These are phyloP conservation scores for Synodontis membranacea DNA, from an alignment of 2,113 vertebrate species.

Conservation along the genomic window DNA sequence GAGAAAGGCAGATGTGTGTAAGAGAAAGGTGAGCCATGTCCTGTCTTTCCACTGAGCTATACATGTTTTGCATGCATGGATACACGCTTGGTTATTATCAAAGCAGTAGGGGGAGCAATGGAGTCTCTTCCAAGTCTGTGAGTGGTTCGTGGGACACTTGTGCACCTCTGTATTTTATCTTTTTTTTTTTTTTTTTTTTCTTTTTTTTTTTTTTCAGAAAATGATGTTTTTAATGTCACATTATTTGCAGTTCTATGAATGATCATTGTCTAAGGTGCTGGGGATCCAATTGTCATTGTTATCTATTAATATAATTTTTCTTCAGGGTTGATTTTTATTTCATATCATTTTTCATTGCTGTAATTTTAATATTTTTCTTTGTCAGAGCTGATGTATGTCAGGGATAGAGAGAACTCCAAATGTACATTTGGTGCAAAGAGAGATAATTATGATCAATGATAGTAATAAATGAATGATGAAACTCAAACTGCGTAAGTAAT, in stretches of 20 bases:
- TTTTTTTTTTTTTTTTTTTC: slow-evolving; percentile 42
- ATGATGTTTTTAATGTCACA: slow-evolving; percentile 46
- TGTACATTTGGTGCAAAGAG: slow-evolving; percentile 56
- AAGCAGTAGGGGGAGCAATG: slow-evolving; percentile 22
- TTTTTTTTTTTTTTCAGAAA: slow-evolving; percentile 41
- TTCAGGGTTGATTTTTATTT: slow-evolving; percentile 62
- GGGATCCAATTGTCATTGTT: slow-evolving; percentile 59
- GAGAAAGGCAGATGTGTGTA: slow-evolving; percentile 16
- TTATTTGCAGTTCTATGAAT: slow-evolving; percentile 57
- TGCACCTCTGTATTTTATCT: slow-evolving; percentile 52
- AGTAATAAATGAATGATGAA: slow-evolving; percentile 62
- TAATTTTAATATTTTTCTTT: slow-evolving; percentile 57
- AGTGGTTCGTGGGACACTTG: slow-evolving; percentile 51
- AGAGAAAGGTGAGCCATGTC: not conserved
- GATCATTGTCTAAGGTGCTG: slow-evolving; percentile 62
- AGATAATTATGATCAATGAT: slow-evolving; percentile 60
- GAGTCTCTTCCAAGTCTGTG: slow-evolving; percentile 33
- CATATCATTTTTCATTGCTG: slow-evolving; percentile 52
- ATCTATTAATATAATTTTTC: slow-evolving; percentile 49
- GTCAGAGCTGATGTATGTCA: slow-evolving; percentile 53
- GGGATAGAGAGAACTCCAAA: slow-evolving; percentile 49
- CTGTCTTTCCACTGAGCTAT: slow-evolving; percentile 44
- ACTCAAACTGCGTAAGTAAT: slow-evolving; percentile 39
- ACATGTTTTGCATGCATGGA: slow-evolving; percentile 49
- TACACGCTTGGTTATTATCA: slow-evolving; percentile 35